A percentile compares a stretch with the other conserved stretches of the same genome.
phyloP scores from a whole-genome alignment of 2,113 vertebrate species.

The Gnathonemus echidnorhynchus region DNA sequence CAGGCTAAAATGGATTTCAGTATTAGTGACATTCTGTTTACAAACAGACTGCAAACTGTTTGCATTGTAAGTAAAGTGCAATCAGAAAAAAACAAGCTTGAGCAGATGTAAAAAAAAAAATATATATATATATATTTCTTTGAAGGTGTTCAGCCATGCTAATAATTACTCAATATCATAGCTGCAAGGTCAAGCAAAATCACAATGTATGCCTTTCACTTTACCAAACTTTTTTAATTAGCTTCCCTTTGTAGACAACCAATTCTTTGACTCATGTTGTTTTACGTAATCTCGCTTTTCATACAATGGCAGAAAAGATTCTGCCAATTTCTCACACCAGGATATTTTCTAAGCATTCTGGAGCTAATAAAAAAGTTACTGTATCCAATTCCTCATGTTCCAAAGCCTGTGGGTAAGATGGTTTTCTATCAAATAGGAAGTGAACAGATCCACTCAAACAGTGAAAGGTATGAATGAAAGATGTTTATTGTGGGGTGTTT shows the following conservation, averaged over 20 bases:
- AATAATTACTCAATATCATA: slow-evolving; percentile 12
- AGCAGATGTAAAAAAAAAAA: not conserved
- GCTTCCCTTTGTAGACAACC: not conserved
- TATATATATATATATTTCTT: not conserved
- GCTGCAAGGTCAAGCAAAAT: slow-evolving; percentile 22
- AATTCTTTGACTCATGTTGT: not conserved
- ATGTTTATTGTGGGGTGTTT: slow-evolving; percentile 33
- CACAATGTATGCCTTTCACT: slow-evolving; percentile 24
- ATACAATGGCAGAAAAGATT: slow-evolving; percentile 14
- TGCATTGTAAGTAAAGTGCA: not conserved
- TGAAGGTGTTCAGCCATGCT: slow-evolving; percentile 23
- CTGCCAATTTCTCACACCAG: slow-evolving; percentile 20
- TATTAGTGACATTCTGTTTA: not conserved
- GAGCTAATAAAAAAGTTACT: slow-evolving; percentile 16
- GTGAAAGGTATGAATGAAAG: slow-evolving; percentile 29
- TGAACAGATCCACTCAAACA: slow-evolving; percentile 21
- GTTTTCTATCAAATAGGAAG: slow-evolving; percentile 45
- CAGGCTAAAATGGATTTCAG: not conserved
- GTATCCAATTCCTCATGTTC: slow-evolving; percentile 28
- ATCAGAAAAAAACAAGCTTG: not conserved
- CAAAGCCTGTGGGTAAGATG: slow-evolving; percentile 18
- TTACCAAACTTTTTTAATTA: slow-evolving; percentile 23
- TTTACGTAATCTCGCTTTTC: not conserved
- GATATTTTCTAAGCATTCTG: not conserved
- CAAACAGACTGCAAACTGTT: not conserved